Base-by-base conservation (phyloP, 2,888 invertebrate genomes). In the Cyrtodaria siliqua region DNA sequence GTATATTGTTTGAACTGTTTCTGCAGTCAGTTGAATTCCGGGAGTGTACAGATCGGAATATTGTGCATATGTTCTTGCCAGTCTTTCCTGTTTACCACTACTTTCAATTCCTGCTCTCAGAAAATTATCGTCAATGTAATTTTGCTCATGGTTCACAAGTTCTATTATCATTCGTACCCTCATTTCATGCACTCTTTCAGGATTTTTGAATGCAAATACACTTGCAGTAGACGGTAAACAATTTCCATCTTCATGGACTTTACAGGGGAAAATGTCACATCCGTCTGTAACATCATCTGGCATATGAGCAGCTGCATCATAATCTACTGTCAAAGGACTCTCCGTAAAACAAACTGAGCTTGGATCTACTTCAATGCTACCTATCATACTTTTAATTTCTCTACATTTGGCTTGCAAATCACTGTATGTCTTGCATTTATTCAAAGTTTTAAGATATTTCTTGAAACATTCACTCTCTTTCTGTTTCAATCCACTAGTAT, bases 21-120 rank as follows among this genome's bases (percentile, higher is more conserved):
- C 26, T 18, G 61, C 6, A 33, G n/a, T 16, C n/a, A 70, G 33
- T 2, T 24, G 6, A 4, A 62, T 26, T 23, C 70, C 70, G 1
- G 70, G 62, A 20, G 62, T 40, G 8, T 24, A 70, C 18, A 24
- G 33, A 33, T 70, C 70, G 3, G 70, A 70, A 24, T 62, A 70
- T 47, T n/a, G n/a, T 23, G 70, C 70, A 62, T 23, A 70, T 18
- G 12, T n/a, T 26, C 14, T 27, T 49, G 55, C n/a, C 12, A 70
- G 33, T 40, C 18, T 14, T 12, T 27, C 26, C 1, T 44, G 29
- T 16, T 40, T 8, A 8, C 12, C 12, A 12, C 6, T 4, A 4
- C 4, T 33, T 33, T 33, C 12, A 4, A 33, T 8, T 4, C 33
- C 33, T 8, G 4, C 12, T 33, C 12, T 33, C 4, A 33, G 33